These are phyloP conservation scores for Hephaestus fuliginosus DNA, from an alignment of 2,797 vertebrate species.

Conservation along the genomic window DNA sequence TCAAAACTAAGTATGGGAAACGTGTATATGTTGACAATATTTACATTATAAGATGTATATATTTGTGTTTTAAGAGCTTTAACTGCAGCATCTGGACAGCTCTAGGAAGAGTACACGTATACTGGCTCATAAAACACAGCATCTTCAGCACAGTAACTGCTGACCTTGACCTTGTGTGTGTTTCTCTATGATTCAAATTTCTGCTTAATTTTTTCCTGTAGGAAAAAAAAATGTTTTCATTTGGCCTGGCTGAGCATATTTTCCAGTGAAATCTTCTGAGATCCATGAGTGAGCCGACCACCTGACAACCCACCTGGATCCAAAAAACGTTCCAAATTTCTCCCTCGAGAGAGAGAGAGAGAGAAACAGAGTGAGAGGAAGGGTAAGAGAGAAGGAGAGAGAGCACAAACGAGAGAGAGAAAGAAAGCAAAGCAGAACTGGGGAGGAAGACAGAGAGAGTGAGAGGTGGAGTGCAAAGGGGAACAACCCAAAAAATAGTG, in stretches of 20 bases:
- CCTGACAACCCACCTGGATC: slow-evolving; percentile 74
- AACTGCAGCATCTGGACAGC: slow-evolving; percentile 4
- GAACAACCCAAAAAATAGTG: slow-evolving; percentile 71
- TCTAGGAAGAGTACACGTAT: background rate
- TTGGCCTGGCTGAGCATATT: slow-evolving; percentile 56
- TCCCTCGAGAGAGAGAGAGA: slow-evolving; percentile 49
- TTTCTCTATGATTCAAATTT: slow-evolving; percentile 37
- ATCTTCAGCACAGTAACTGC: slow-evolving; percentile 31
- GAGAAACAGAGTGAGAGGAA: slow-evolving; percentile 13
- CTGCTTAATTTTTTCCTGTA: slow-evolving; percentile 29
- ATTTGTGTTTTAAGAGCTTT: slow-evolving; percentile 17
- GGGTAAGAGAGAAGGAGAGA: too few relatives aligned
- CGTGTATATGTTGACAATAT: slow-evolving; percentile 21
- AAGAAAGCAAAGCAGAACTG: slow-evolving; percentile 19
- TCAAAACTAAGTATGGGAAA: slow-evolving; percentile 35
- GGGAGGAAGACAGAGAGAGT: slow-evolving; percentile 29
- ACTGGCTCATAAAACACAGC: slow-evolving; percentile 9
- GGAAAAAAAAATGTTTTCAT: slow-evolving; percentile 34
- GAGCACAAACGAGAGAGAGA: background rate
- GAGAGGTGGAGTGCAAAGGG: slow-evolving; percentile 73
- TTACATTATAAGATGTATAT: slow-evolving; percentile 21
- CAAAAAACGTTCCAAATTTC: slow-evolving; percentile 68
- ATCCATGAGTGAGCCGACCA: slow-evolving; percentile 59
- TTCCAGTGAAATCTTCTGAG: slow-evolving; percentile 54
- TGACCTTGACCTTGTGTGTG: slow-evolving; percentile 68